These are phyloP conservation scores for Aplysia californica DNA, from an alignment of 1,140 invertebrate species.

Conservation along the genomic window DNA sequence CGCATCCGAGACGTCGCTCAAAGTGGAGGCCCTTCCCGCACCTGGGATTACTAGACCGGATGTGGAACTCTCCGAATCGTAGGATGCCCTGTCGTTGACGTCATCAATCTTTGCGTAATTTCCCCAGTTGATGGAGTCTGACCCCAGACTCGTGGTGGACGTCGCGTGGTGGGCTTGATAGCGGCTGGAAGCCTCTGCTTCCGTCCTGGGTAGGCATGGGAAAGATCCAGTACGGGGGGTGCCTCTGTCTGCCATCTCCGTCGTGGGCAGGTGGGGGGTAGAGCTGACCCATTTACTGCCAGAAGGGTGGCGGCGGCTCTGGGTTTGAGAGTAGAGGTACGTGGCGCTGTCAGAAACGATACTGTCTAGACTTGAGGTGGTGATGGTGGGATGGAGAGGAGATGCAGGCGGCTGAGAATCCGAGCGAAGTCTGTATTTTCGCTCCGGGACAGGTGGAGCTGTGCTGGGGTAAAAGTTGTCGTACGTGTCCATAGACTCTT, in stretches of 20 bases:
- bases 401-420: too few relatives aligned
- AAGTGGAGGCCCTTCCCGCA: slow-evolving; percentile 14
- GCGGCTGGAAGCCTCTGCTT: neutral
- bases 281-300: slow-evolving; percentile 24
- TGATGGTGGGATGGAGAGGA: neutral
- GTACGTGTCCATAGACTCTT: slow-evolving; percentile 11
- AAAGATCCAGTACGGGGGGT: neutral
- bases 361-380: slow-evolving; percentile 1
- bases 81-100: slow-evolving; percentile 10
- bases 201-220: neutral
- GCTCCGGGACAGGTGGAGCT: neutral
- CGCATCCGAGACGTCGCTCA: slow-evolving; percentile 21
- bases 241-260: neutral
- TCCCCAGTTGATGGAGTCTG: slow-evolving; percentile 15
- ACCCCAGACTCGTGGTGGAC: neutral
- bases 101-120: slow-evolving; percentile 24
- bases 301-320: neutral
- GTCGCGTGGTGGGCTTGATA: neutral
- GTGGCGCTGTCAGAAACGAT: slow-evolving; percentile 4
- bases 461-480: slow-evolving; percentile 3
- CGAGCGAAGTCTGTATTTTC: neutral
- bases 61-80: slow-evolving; percentile 26
- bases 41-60: slow-evolving; percentile 20
- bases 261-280: slow-evolving; percentile 17
- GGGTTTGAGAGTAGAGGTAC: neutral